Evolutionary conservation across 2,888 invertebrate genomes (phyloP).

Genomic region (Formica aserva): DNA sequence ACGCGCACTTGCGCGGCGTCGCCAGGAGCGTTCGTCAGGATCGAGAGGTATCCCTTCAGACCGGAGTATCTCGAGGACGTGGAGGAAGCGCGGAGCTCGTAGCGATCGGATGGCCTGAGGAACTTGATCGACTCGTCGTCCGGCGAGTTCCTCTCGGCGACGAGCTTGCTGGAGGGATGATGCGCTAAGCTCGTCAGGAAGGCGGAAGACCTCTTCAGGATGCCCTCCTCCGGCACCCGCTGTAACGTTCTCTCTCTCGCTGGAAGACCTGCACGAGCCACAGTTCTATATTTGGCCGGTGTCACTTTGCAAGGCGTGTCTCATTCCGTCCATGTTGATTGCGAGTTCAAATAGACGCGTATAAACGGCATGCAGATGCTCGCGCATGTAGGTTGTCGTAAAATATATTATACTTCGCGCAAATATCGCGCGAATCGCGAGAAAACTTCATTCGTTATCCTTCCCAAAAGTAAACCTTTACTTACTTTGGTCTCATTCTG

Average conservation of each 20-base stretch:
- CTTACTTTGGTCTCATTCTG: neutral
- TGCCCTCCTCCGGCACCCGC: constrained; percentile 61
- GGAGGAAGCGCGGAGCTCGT: neutral
- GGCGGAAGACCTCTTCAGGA: constrained; percentile 77
- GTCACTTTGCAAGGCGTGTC: constrained; percentile 13
- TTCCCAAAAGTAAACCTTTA: neutral
- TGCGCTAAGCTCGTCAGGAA: constrained; percentile 74
- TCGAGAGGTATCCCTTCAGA: constrained; percentile 62
- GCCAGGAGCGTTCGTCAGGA: constrained; percentile 14
- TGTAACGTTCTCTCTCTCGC: constrained; percentile 33
- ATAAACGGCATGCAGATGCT: neutral
- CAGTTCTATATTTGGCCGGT: constrained; percentile 42
- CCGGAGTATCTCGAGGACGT: constrained; percentile 25
- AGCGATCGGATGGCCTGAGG: constrained; percentile 17
- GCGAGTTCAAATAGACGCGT: constrained; percentile 50
- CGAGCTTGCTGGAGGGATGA: constrained; percentile 60
- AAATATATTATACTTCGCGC: neutral
- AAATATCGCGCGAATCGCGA: constrained; percentile 5
- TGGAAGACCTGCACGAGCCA: constrained; percentile 53
- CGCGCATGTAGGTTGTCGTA: neutral
- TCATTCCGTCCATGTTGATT: neutral
- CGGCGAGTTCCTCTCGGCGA: constrained; percentile 51
- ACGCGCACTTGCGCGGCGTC: neutral
- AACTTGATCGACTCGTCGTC: constrained; percentile 44
- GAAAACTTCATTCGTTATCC: neutral